Percentiles rank a stretch among this genome's conserved stretches.
These are phyloP conservation scores for Steinernema carpocapsae DNA, from an alignment of 2,888 invertebrate species.

Conservation along the genomic window DNA sequence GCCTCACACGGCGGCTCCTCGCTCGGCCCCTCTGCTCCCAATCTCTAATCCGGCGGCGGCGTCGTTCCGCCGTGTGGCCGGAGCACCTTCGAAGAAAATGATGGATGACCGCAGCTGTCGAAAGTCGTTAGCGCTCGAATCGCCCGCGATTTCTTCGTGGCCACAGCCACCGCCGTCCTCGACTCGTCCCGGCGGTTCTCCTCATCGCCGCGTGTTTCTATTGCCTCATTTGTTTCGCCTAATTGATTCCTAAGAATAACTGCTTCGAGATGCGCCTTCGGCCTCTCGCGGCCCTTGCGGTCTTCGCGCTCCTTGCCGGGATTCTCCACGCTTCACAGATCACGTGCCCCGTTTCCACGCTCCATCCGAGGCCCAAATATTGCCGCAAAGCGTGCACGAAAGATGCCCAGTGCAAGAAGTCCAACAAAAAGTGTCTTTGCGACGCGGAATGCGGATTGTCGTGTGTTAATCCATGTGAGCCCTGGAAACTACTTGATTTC, in stretches of 20 bases:
- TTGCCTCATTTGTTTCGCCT: background rate
- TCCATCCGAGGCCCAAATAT: conserved; percentile 44
- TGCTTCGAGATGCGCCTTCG: too few relatives aligned
- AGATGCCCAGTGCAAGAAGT: conserved; percentile 91
- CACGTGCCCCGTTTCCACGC: background rate
- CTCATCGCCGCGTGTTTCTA: background rate
- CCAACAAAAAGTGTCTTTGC: conserved; percentile 82
- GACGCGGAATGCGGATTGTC: conserved; percentile 94
- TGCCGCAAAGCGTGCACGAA: conserved; percentile 77
- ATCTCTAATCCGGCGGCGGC: too few relatives aligned
- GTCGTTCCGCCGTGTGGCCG: too few relatives aligned
- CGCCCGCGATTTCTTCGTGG: background rate
- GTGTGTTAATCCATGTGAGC: conserved; percentile 91
- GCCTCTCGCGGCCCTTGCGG: too few relatives aligned
- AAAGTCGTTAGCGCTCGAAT: conserved; percentile 24
- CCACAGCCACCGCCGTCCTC: background rate
- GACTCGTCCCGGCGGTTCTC: background rate
- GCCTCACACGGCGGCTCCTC: too few relatives aligned
- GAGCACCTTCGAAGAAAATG: conserved; percentile 21
- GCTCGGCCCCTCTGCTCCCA: too few relatives aligned
- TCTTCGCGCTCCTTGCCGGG: too few relatives aligned
- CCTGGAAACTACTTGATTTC: background rate
- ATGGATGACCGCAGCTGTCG: conserved; percentile 32
- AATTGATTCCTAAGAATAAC: too few relatives aligned
- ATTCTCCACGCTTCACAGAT: background rate